Evolutionary conservation across 2,113 vertebrate species (phyloP).

Genomic region (human (Homo sapiens)): GRCh38 chr1:58339501-58340000

Average conservation of each 20-base stretch:
- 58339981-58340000: slow-evolving; percentile 65
- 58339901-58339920: slow-evolving; percentile 46
- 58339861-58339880: slow-evolving; percentile 45
- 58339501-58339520: background rate
- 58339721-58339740: background rate
- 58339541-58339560: background rate
- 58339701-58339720: background rate
- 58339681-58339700: background rate
- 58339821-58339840: slow-evolving; percentile 33
- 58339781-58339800: slow-evolving; percentile 51
- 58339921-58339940: slow-evolving; percentile 27
- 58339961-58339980: slow-evolving; percentile 9
- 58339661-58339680: background rate
- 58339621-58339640: background rate
- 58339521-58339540: background rate
- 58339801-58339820: background rate
- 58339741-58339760: background rate
- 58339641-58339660: background rate
- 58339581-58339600: background rate
- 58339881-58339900: background rate
- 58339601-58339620: background rate
- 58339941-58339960: slow-evolving; percentile 58
- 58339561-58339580: background rate
- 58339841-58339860: slow-evolving; percentile 60
- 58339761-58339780: slow-evolving; percentile 50